Evolutionary conservation across 2,797 vertebrate species (phyloP), one percentile per base, ranked within the genome.

Genomic region (Limnodromus scolopaceus): DNA sequence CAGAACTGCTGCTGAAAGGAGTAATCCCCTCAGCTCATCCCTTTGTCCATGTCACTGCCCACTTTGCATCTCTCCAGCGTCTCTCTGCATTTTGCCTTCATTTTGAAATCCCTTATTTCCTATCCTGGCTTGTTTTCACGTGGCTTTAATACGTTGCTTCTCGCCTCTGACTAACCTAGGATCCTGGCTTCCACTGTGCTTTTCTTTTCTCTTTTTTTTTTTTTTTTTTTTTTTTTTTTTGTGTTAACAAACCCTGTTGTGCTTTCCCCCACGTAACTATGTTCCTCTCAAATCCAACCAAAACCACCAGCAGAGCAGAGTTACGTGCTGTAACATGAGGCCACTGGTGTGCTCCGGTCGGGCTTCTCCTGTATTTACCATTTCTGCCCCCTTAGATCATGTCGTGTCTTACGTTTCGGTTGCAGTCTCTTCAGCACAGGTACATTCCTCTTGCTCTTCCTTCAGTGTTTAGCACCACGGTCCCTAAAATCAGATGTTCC

Each of bases 1-100:
- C 53, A 65, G 38, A 90, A 48, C 28, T 70, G n/a, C 43, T 90
- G 41, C 78, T 91, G 63, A 82, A 93, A 93, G 57, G 84, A 86
- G 46, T 57, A 71, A 82, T 88, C 4, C 1, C 46, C 17, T 69
- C 65, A 76, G 58, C 43, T 89, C 51, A 89, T 84, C 39, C 27
- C 22, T 76, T 94, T 92, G 58, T 60, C 77, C 63, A 5, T 51
- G 34, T 87, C 38, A 46, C 70, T 85, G 12, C 38, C 64, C 32
- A 22, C 43, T 82, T 76, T 82, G 13, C 65, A 46, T 63, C 69
- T 84, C 55, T 84, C 46, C 46, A 57, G 4, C 32, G 32, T 51
- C n/a, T 88, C 11, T 69, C 55, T 13, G 18, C 22, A 18, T 7
- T 65, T 58, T 38, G 24, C 12, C 46, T 96, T 92, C 10, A 36